A percentile compares a stretch with the other conserved stretches of the same genome.
phyloP scores from a whole-genome alignment of 2,797 vertebrate genomes.

The Graptemys geographica region DNA sequence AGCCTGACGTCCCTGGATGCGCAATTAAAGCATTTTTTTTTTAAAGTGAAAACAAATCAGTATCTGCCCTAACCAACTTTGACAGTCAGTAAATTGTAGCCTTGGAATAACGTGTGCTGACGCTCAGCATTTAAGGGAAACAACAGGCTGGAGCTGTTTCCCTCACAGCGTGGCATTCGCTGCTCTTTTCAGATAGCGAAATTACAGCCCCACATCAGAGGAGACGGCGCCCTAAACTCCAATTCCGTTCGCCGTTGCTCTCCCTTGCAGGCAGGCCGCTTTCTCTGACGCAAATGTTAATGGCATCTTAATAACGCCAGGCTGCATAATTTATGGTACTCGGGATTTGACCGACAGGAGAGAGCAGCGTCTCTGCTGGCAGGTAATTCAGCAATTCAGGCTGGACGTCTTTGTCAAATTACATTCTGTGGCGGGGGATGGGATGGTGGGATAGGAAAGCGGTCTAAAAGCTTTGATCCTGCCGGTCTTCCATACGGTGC shows the following conservation, averaged over 20 bases:
- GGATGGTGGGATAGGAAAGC: neutral
- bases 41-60: neutral
- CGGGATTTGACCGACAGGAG: neutral
- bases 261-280: no score
- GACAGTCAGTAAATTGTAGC: neutral
- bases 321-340: neutral
- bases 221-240: neutral
- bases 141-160: neutral
- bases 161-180: neutral
- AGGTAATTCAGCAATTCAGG: neutral
- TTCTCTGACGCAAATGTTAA: neutral
- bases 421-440: accelerated
- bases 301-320: neutral
- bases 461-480: neutral
- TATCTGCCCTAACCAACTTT: neutral
- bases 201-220: neutral
- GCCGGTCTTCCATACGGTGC: neutral
- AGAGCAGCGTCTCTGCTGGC: neutral
- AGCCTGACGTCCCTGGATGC: neutral
- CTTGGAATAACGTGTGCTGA: accelerated
- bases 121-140: neutral
- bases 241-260: neutral
- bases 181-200: neutral
- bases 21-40: neutral
- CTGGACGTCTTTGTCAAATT: neutral